Percentiles rank a stretch among this genome's conserved stretches.
These are phyloP conservation scores for Ascidia mentula DNA, from an alignment of 23 tunicate genomes.

Conservation along the genomic window DNA sequence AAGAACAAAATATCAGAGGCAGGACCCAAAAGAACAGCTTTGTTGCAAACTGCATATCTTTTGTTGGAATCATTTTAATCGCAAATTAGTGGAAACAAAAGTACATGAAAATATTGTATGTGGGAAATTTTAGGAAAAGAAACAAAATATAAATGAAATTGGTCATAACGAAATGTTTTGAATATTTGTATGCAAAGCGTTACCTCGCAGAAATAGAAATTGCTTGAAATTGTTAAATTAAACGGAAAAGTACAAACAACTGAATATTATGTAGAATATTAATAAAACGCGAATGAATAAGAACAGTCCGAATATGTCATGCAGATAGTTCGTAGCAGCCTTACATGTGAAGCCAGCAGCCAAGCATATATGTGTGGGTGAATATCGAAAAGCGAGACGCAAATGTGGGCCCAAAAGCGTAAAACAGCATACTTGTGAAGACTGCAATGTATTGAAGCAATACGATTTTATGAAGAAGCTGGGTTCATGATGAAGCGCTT, in stretches of 20 bases:
- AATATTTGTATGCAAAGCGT: too few species aligned
- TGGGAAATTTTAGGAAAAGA: too few species aligned
- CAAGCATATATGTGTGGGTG: slow-evolving; percentile 5
- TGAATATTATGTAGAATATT: too few species aligned
- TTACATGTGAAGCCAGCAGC: slow-evolving; percentile 9
- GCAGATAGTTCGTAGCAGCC: slow-evolving; percentile 6
- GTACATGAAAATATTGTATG: too few species aligned
- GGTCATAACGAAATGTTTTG: too few species aligned
- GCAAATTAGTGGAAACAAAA: neutral
- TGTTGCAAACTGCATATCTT: neutral
- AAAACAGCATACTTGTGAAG: slow-evolving; percentile 6
- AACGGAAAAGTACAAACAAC: too few species aligned
- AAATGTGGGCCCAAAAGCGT: neutral
- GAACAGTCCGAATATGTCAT: slow-evolving; percentile 8
- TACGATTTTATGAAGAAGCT: slow-evolving; percentile 5
- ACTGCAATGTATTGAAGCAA: neutral
- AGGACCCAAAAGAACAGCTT: neutral
- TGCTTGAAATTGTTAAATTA: too few species aligned
- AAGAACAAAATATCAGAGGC: too few species aligned
- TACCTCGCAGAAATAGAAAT: too few species aligned
- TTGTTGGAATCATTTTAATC: neutral
- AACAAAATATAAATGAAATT: too few species aligned
- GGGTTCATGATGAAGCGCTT: neutral
- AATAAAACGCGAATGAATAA: neutral
- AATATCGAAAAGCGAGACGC: neutral